Evolutionary conservation across 92 coral and sea anemone genomes (phyloP), one percentile per base, ranked within the genome.

Genomic region (Zoanthus solanderi): DNA sequence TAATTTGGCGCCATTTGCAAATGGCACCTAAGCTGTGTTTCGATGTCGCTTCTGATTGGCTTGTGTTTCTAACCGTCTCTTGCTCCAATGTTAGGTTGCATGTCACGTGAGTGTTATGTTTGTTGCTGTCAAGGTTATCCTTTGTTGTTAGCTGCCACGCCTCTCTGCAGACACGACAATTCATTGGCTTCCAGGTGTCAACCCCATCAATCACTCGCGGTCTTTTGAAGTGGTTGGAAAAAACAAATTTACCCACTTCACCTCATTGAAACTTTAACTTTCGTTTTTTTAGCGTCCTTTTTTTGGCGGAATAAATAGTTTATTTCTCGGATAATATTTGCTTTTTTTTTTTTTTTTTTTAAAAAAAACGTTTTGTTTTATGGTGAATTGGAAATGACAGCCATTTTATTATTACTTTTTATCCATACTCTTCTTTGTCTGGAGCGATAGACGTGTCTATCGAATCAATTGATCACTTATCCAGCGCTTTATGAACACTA

Each of bases 1-100:
- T 93, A 91, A 95, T 93, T 95, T 95, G 96, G 98, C 96, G 96
- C 96, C 98, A 93, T 93, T 95, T 95, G 96, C 92, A 93, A 93
- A 88, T 92, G 96, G 98, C 98, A 93, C 93, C 98, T 91, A 89
- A 93, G 98, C 96, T 88, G 90, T 84, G 87, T 65, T 78, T 75
- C 66, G 89, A 72, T 76, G 68, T 76, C 92, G 79, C 76, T 73
- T 75, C 90, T 95, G 94, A 95, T 95, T 95, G 98, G 98, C 72
- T 90, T 73, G 73, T 79, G 79, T 16, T 81, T 68, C 79, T 89
- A 78, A 65, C 92, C 85, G 84, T 95, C 94, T 44, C 96, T 37
- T 86, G 87, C 94, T 91, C 90, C 77, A 87, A 67, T 85, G 83
- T 88, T 73, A 89, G 89, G 95, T 72, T 30, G 81, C 76, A 83